Conservation (phyloP, 2,797 vertebrate species). For the Pteronotus mesoamericanus region DNA sequence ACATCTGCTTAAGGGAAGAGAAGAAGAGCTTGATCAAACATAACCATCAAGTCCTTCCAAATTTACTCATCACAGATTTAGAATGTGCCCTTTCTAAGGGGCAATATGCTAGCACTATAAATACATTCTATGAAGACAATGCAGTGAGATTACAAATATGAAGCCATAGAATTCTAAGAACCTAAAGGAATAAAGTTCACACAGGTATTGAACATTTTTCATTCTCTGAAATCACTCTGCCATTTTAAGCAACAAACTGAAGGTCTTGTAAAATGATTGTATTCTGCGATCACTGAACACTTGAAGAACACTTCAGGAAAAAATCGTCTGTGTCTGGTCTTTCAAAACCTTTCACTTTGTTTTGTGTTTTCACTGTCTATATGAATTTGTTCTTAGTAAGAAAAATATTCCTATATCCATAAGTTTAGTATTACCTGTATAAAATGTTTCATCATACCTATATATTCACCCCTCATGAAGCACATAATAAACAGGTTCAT, state of each 20-base stretch:
- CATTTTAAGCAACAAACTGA: slow-evolving; percentile 46
- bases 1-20: not conserved
- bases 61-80: not conserved
- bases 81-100: not conserved
- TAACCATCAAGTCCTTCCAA: not conserved
- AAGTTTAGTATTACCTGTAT: not conserved
- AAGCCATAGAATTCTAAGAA: slow-evolving; percentile 24
- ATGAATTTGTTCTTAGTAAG: not conserved
- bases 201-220: slow-evolving; percentile 12
- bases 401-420: not conserved
- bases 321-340: not conserved
- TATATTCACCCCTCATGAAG: not conserved
- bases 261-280: not conserved
- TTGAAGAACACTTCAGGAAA: not conserved
- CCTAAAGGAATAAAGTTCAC: not conserved
- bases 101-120: not conserved
- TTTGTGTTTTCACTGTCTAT: not conserved
- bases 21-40: not conserved
- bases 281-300: not conserved
- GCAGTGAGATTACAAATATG: slow-evolving; percentile 30
- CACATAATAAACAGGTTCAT: slow-evolving; percentile 4
- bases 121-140: slow-evolving; percentile 17
- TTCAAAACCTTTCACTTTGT: slow-evolving; percentile 2
- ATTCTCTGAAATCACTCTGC: slow-evolving; percentile 46
- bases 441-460: not conserved